Evolutionary conservation across 2,797 vertebrate species (phyloP), one percentile per base, ranked within the genome.

Genomic region (Neosalanx taihuensis): DNA sequence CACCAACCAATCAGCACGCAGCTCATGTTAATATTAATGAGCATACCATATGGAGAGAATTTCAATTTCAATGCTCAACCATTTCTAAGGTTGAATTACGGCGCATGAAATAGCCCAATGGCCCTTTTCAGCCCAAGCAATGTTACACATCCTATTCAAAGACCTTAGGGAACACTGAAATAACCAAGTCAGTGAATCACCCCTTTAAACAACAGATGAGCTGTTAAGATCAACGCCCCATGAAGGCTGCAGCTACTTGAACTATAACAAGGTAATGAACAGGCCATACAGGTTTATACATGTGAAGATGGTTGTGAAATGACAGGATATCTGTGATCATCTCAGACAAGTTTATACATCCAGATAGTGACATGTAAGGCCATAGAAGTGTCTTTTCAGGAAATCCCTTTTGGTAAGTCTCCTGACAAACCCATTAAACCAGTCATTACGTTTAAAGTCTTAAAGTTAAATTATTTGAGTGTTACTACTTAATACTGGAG

Each of bases 331-430:
- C 79, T 84, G 76, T 63, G 75, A 83, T 87, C 75, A 79, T 83
- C 84, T 79, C 41, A n/a, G 79, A 79, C 15, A 33, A 53, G 17
- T 9, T 74, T 57, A 53, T 69, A 82, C 77, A 72, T 69, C 69
- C 67, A 71, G 85, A 85, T 87, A 77, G 76, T 88, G 85, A 87
- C 89, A 85, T 75, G 80, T 85, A 90, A 89, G 87, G 90, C 89
- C 86, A 79, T 89, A 78, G 85, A 83, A 85, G 84, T 79, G 78
- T 81, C 79, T 68, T 31, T 57, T 57, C 15, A 57, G 46, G 53
- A 31, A 35, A 78, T 81, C 64, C 74, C 80, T 85, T 78, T 64
- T 71, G 73, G 79, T 72, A 79, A 73, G 72, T 80, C 72, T 75
- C 74, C 76, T 84, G 85, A 87, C 9, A 41, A 41, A 41, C 82